Conservation (phyloP, 2,888 invertebrate species). For the Noctuana brunneofusca region DNA sequence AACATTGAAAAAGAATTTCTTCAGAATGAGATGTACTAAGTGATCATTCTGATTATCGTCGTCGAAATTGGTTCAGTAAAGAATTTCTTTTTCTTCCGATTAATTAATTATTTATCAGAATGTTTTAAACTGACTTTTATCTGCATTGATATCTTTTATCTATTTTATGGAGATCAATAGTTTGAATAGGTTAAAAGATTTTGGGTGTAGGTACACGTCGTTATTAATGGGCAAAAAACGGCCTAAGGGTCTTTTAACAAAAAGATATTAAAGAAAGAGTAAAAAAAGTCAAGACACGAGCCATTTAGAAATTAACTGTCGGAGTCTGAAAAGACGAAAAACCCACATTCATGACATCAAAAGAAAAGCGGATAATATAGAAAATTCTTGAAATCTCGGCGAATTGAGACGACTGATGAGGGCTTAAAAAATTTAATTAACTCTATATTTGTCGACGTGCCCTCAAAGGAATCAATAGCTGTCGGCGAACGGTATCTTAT, state of each 20-base stretch:
- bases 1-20: neutral
- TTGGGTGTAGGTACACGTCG: no score
- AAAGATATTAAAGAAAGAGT: neutral
- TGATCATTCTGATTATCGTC: no score
- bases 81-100: no score
- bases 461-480: slow-evolving; percentile 29
- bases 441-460: slow-evolving; percentile 29
- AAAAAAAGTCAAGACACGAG: neutral
- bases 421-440: slow-evolving; percentile 32
- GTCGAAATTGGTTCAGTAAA: no score
- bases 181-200: no score
- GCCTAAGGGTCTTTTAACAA: no score
- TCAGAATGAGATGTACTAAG: no score
- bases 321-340: slow-evolving; percentile 5
- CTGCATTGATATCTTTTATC: no score
- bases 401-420: slow-evolving; percentile 25
- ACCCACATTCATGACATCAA: neutral
- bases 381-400: slow-evolving; percentile 19
- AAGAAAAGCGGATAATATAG: slow-evolving; percentile 13
- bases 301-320: neutral
- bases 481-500: slow-evolving; percentile 25
- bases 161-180: no score
- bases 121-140: no score
- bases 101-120: no score
- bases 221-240: no score